These are phyloP conservation scores for Apteryx mantelli DNA, from an alignment of 2,113 vertebrate species.

Conservation along the genomic window DNA sequence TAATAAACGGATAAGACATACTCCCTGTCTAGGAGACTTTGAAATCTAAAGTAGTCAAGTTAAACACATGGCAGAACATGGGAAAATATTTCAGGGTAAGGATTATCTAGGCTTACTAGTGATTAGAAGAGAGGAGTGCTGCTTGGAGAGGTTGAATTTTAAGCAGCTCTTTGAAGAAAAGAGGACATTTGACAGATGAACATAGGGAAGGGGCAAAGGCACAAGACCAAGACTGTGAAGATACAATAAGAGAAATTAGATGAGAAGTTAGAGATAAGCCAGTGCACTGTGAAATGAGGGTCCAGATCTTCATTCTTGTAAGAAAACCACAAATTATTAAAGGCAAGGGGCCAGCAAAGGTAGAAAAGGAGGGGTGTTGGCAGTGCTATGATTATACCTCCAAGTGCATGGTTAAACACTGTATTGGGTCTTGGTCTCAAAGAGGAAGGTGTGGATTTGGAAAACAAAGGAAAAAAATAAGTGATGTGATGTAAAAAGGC, in stretches of 20 bases:
- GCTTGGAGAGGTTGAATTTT: neutral
- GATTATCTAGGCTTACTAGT: neutral
- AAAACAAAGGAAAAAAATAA: neutral
- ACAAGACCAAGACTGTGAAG: neutral
- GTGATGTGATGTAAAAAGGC: neutral
- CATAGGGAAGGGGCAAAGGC: neutral
- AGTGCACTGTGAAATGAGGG: neutral
- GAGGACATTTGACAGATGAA: neutral
- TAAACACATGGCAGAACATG: neutral
- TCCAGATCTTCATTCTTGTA: neutral
- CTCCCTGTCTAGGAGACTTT: neutral
- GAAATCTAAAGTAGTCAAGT: neutral
- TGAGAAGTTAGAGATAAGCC: neutral
- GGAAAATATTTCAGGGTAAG: neutral
- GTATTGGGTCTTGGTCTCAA: neutral
- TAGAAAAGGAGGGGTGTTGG: neutral
- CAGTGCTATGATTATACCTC: neutral
- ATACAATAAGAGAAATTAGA: neutral
- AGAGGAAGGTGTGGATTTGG: neutral
- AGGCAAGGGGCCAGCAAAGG: neutral
- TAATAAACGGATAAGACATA: neutral
- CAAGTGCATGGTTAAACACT: neutral
- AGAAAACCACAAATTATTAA: neutral
- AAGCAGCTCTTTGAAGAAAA: conserved; percentile 22
- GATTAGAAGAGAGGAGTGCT: neutral